Evolutionary conservation across 1,140 invertebrate species (phyloP).

Genomic region (Ladona fulva): DNA sequence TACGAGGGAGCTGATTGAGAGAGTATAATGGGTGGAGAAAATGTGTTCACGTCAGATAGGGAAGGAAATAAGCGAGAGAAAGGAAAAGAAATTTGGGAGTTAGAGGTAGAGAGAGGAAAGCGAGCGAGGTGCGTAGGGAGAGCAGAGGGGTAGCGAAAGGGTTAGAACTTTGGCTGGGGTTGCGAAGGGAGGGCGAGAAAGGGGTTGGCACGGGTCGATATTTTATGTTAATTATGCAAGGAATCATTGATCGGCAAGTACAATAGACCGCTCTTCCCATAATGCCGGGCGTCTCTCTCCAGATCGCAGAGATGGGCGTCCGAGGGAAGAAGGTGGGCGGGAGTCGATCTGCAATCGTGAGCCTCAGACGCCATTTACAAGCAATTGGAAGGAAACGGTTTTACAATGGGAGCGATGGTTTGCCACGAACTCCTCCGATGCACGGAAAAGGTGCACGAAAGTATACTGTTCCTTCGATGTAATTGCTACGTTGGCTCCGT

Average conservation of each 20-base stretch:
- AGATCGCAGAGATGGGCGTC: no score
- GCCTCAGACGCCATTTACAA: not conserved
- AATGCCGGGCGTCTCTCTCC: not conserved
- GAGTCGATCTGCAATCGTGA: not conserved
- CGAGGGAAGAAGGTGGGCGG: not conserved
- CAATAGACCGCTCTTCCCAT: conserved; percentile 3
- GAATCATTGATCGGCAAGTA: conserved; percentile 9
- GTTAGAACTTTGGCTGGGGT: not conserved
- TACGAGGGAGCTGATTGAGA: no score
- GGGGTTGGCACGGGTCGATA: not conserved
- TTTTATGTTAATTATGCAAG: conserved; percentile 4
- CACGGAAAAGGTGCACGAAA: no score
- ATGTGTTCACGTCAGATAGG: no score
- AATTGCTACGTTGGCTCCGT: no score
- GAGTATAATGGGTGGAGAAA: no score
- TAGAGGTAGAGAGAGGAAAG: not conserved
- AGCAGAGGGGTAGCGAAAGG: not conserved
- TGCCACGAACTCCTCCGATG: no score
- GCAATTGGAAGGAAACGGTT: not conserved
- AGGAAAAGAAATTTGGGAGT: not conserved
- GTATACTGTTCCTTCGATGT: no score
- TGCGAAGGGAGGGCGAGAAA: not conserved
- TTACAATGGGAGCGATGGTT: no score
- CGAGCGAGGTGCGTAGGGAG: not conserved
- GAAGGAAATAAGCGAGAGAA: no score